These are phyloP conservation scores for Pelosia muscerda DNA, from an alignment of 2,888 invertebrate species.

Conservation along the genomic window DNA sequence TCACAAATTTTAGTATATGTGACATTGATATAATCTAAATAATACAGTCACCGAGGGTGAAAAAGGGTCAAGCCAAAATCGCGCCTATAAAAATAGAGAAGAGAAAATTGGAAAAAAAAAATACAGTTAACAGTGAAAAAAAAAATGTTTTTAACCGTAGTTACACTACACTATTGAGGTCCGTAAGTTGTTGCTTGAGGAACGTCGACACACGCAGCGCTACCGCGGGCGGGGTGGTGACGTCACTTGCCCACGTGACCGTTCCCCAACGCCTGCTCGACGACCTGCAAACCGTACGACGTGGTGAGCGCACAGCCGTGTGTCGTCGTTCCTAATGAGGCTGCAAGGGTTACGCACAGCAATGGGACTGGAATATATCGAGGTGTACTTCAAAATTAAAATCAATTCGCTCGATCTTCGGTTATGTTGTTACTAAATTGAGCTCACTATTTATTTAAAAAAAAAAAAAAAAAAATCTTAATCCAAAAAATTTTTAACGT, in stretches of 20 bases:
- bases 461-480: neutral
- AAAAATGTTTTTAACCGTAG: conserved; percentile 57
- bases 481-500: neutral
- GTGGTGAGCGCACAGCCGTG: conserved; percentile 80
- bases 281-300: conserved; percentile 81
- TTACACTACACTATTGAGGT: conserved; percentile 85
- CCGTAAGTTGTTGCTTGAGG: conserved; percentile 80
- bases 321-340: conserved; percentile 85
- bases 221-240: conserved; percentile 59
- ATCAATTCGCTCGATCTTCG: neutral
- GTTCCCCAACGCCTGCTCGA: conserved; percentile 75
- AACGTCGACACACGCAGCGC: conserved; percentile 85
- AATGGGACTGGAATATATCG: conserved; percentile 44
- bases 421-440: neutral
- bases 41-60: conserved; percentile 4
- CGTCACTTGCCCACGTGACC: conserved; percentile 80
- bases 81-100: conserved; percentile 14
- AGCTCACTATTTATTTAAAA: neutral
- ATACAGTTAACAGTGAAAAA: conserved; percentile 41
- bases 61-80: conserved; percentile 26
- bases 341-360: conserved; percentile 62
- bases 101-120: conserved; percentile 22
- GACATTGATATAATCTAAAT: conserved; percentile 13
- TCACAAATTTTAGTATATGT: conserved; percentile 15
- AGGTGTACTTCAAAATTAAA: neutral